Base-by-base conservation (phyloP, 2,797 vertebrate species). In the Gorsachius magnificus region DNA sequence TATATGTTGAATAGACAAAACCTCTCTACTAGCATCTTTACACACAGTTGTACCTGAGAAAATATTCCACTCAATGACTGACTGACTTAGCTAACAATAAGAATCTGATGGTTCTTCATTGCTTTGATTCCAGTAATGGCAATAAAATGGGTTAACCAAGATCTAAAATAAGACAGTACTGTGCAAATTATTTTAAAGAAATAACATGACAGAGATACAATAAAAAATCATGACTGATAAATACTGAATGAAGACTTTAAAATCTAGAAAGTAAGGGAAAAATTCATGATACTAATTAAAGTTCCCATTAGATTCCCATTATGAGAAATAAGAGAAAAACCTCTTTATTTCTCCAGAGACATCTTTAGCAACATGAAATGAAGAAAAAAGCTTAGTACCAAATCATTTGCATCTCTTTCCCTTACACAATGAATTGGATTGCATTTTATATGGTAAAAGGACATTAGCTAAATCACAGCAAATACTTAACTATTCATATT, bases 211-310 rank as follows among this genome's bases (percentile, higher is more conserved):
- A 66, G 41, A 91, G 29, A 48, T n/a, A 35, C 29, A 81, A 43
- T 7, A 76, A 76, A 74, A 94, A 93, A 92, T 82, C 17, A 64
- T 69, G 69, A 70, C 35, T 88, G 56, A 88, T 69, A 94, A 95
- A 81, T 89, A 78, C 41, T 77, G 51, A 83, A 60, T 69, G 64
- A 88, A 64, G 80, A 57, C 70, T 95, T 87, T 75, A 95, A 95
- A 96, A 89, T 96, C 81, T 86, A 74, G 93, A 91, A 95, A 78
- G 43, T 77, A 86, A 80, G 72, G 69, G 60, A 71, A 96, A 97
- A 95, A 97, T 46, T 95, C 93, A 93, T 97, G 43, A 77, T 85
- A 56, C 76, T 96, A 94, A 97, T 97, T 96, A 96, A 96, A 95
- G 72, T 92, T 97, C 92, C 96, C 90, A 96, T 97, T 97, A 96